Evolutionary conservation across 2,888 invertebrate species (phyloP), one percentile per base, ranked within the genome.

Genomic region (Acanthosepion pharaonis): DNA sequence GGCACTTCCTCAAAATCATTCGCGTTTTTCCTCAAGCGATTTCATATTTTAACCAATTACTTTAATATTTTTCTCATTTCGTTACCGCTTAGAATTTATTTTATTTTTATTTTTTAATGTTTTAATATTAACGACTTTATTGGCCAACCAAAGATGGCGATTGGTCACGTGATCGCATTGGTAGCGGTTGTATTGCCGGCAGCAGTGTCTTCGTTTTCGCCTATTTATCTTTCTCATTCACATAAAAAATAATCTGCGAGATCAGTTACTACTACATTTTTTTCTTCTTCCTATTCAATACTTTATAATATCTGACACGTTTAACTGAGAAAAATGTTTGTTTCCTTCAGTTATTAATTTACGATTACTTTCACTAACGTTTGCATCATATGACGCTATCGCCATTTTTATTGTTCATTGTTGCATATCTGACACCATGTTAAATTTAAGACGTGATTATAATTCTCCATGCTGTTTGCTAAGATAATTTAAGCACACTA

Each of bases 111-210:
- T 42, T 42, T 42, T 2, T 2, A 92, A 59, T 8, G 6, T 18
- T 33, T 78, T 78, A n/a, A 78, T 78, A 28, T 78, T 78, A 78
- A n/a, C n/a, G 78, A n/a, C n/a, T 78, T 33, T 78, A 15, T 78
- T 78, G n/a, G n/a, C 78, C 78, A 78, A 78, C n/a, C n/a, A 78
- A 78, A 78, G n/a, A 78, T 78, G 78, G 78, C 78, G 78, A n/a
- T 33, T 78, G 15, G 78, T 78, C 78, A 78, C 78, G 78, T 78
- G 78, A 78, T 33, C 33, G 78, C n/a, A 5, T 33, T 78, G n/a
- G n/a, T 78, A 78, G 78, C 78, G n/a, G 78, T 78, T 78, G 78
- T 78, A n/a, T 78, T 78, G 78, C 78, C 78, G 78, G 78, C 11
- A 33, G 78, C 78, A n/a, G n/a, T n/a, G 25, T 25, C 59, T 59